Evolutionary conservation across 2,797 vertebrate species (phyloP).

Genomic region (Anableps anableps): DNA sequence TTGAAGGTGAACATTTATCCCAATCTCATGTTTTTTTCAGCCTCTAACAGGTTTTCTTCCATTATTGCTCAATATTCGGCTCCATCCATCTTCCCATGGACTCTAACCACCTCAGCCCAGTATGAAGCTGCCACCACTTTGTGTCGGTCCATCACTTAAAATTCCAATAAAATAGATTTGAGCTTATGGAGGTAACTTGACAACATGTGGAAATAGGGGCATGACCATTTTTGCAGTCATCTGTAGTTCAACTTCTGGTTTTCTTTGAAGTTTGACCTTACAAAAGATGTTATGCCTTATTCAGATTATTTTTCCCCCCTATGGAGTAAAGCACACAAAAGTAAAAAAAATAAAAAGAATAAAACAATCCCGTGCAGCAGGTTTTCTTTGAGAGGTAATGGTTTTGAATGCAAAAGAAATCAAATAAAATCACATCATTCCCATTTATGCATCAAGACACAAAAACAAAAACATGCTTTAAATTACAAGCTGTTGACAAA

Average conservation of each 20-base stretch:
- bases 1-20: background rate
- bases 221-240: background rate
- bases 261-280: background rate
- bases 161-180: background rate
- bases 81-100: background rate
- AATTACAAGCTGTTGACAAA: too few relatives aligned
- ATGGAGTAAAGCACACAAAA: background rate
- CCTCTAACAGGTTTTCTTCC: background rate
- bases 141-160: background rate
- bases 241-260: background rate
- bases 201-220: background rate
- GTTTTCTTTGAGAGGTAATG: too few relatives aligned
- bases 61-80: background rate
- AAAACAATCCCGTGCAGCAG: too few relatives aligned
- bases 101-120: background rate
- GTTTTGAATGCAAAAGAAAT: too few relatives aligned
- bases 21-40: background rate
- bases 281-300: background rate
- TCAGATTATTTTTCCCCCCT: background rate
- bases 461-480: too few relatives aligned
- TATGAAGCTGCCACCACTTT: background rate
- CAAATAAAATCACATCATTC: too few relatives aligned
- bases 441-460: too few relatives aligned
- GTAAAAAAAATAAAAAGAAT: too few relatives aligned
- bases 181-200: background rate